These are phyloP conservation scores for Tenodera sinensis DNA, from an alignment of 2,888 invertebrate species.

Conservation along the genomic window DNA sequence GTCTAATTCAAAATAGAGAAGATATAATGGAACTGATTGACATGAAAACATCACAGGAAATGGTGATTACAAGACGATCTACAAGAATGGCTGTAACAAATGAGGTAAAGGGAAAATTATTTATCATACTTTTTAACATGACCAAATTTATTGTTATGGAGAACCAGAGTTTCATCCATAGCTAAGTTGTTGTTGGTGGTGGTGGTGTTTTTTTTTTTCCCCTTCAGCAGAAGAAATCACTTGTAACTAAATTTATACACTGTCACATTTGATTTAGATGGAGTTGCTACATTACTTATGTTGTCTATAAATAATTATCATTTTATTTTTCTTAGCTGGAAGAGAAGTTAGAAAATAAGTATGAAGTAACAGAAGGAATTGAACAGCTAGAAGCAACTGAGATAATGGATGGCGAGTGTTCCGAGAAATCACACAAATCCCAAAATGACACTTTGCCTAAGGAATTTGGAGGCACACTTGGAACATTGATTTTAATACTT, in stretches of 20 bases:
- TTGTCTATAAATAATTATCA: too few species aligned
- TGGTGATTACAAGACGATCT: not conserved
- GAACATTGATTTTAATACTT: not conserved
- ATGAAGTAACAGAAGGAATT: not conserved
- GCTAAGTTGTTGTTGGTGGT: too few species aligned
- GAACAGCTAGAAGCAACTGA: not conserved
- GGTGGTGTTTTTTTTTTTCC: too few species aligned
- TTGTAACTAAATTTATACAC: too few species aligned
- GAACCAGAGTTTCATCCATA: too few species aligned
- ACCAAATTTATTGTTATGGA: too few species aligned
- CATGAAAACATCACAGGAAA: not conserved
- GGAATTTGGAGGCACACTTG: slow-evolving; percentile 1
- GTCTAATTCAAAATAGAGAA: not conserved
- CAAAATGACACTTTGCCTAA: not conserved
- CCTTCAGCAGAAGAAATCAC: too few species aligned
- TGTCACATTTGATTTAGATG: too few species aligned
- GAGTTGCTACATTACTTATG: too few species aligned
- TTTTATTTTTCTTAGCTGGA: not conserved
- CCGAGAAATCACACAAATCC: not conserved
- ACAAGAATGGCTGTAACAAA: not conserved
- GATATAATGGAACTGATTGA: not conserved
- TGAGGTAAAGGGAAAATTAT: not conserved
- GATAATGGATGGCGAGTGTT: not conserved
- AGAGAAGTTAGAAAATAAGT: not conserved
- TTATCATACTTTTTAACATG: too few species aligned